Base-by-base conservation (phyloP, 2,113 vertebrate genomes). In the Orientallactaga bullata region DNA sequence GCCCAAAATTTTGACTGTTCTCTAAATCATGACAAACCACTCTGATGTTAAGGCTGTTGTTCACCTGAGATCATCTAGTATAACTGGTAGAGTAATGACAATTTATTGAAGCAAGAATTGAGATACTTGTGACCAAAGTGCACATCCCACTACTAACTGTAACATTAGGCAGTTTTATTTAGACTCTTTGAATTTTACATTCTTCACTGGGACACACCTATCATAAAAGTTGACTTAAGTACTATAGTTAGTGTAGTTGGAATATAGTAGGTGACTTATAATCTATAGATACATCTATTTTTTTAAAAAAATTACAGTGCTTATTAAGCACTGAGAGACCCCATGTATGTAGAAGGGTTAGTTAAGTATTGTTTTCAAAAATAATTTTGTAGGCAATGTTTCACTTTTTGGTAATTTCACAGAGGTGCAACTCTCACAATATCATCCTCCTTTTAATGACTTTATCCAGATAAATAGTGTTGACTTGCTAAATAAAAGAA, bases 401-500 rank as follows among this genome's bases (percentile, higher is more conserved):
- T 91, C 32, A 69, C 35, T 94, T 95, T 86, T 90, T 47, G 9
- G 80, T 88, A 37, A 65, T 85, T 84, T 91, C 35, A 61, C 23
- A 71, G 76, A 63, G 26, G 60, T 39, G 2, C 6, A 94, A 20
- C 28, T 81, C 16, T 92, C 26, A 66, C 86, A 79, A 32, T 58
- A 20, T 13, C 30, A 23, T n/a, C 35, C 5, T 61, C 5, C 61
- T 82, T 77, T 89, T 90, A 42, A 85, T n/a, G 88, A 16, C 74
- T 87, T 94, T 96, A 78, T 93, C 60, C 69, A 74, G 68, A 68
- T 89, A 69, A 30, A 58, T 37, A 58, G 82, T 94, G 42, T 84
- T 51, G 39, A 94, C 84, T 85, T 28, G 5, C 17, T 39, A 32
- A 82, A 91, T 58, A 94, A 94, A 97, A 9, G 79, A 0, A 9